These are phyloP conservation scores for Hucho hucho DNA, from an alignment of 2,113 vertebrate genomes.

Conservation along the genomic window DNA sequence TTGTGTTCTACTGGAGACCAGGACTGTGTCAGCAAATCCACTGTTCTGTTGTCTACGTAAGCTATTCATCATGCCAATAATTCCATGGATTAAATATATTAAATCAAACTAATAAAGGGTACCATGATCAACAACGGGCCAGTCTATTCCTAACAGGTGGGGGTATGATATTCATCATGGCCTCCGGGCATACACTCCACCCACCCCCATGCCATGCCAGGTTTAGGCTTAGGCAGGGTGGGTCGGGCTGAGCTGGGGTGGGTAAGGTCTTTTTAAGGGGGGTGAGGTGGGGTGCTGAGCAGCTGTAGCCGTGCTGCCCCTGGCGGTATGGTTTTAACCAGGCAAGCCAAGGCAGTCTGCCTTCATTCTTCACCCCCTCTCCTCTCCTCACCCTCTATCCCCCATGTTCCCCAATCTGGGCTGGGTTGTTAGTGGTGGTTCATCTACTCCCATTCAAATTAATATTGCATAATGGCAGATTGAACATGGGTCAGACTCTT, in stretches of 20 bases:
- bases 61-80: too few species aligned
- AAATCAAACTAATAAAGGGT: slow-evolving; percentile 35
- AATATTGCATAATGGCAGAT: slow-evolving; percentile 18
- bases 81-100: neutral
- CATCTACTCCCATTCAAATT: neutral
- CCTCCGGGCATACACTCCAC: slow-evolving; percentile 48
- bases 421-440: slow-evolving; percentile 3
- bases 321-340: slow-evolving; percentile 70
- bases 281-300: slow-evolving; percentile 39
- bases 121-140: slow-evolving; percentile 66
- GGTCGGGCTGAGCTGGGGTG: neutral
- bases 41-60: too few species aligned
- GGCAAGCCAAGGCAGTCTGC: slow-evolving; percentile 69
- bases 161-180: slow-evolving; percentile 34
- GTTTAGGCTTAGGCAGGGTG: neutral
- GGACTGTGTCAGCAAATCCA: too few species aligned
- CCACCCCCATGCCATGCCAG: neutral
- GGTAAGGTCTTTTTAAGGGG: neutral
- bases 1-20: too few species aligned
- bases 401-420: neutral
- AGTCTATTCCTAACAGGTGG: slow-evolving; percentile 55
- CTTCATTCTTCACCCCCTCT: slow-evolving; percentile 55
- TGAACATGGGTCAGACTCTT: neutral
- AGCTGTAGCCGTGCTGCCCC: slow-evolving; percentile 67
- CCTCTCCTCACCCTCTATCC: neutral